Conservation (phyloP, 2,797 vertebrate genomes). For the Perodicticus potto region DNA sequence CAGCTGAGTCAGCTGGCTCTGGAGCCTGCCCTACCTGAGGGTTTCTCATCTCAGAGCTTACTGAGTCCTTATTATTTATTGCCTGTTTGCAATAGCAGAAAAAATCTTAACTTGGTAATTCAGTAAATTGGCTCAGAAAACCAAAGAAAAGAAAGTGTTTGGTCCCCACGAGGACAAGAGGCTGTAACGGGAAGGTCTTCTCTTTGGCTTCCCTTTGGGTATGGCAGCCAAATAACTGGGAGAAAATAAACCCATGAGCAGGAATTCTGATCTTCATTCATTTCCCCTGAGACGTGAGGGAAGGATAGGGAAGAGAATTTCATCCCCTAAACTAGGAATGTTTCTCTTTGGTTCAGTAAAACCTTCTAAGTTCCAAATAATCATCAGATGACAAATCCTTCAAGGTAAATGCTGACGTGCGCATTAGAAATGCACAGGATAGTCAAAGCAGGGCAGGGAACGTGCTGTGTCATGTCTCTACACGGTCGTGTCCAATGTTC, state of each 20-base stretch:
- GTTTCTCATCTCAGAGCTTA: neutral
- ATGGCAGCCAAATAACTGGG: neutral
- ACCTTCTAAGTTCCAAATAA: neutral
- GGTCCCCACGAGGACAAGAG: neutral
- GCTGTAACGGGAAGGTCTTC: neutral
- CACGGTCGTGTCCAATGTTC: neutral
- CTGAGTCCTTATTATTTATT: neutral
- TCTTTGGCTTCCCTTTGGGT: neutral
- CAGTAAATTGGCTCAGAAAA: neutral
- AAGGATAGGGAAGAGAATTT: neutral
- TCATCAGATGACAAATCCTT: slow-evolving; percentile 18
- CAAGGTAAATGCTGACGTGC: neutral
- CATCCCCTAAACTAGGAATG: neutral
- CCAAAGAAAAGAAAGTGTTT: neutral
- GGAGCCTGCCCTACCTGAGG: neutral
- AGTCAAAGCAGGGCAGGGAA: neutral
- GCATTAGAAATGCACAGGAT: neutral
- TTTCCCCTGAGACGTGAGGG: neutral
- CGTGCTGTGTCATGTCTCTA: neutral
- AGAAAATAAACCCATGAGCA: neutral
- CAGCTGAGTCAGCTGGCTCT: neutral
- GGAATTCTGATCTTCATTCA: slow-evolving; percentile 1
- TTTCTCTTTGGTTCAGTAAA: neutral
- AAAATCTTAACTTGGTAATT: neutral
- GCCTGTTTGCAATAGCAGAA: neutral